These are phyloP conservation scores for Sapayoa aenigma DNA, from an alignment of 2,113 vertebrate species.

Conservation along the genomic window DNA sequence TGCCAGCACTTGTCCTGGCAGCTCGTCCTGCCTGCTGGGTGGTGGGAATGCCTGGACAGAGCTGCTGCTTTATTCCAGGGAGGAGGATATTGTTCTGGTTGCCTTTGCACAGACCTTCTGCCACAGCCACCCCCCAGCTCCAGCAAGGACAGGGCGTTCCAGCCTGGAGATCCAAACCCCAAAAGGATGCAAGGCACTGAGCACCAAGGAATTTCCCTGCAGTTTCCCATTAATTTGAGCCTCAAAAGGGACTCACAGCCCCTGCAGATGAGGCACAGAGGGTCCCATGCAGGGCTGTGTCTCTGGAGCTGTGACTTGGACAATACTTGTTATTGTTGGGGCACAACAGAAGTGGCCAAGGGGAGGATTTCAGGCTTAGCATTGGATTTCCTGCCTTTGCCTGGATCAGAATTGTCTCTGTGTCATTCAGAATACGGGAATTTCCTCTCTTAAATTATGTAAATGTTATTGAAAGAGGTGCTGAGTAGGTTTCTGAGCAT, in stretches of 20 bases:
- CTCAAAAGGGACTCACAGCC: not conserved
- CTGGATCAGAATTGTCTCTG: not conserved
- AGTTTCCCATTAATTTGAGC: not conserved
- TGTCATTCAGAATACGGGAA: not conserved
- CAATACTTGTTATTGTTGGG: not conserved
- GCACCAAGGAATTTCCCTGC: rapidly evolving
- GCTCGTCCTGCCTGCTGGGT: not conserved
- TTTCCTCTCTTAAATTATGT: not conserved
- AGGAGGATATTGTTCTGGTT: not conserved
- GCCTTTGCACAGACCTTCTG: not conserved
- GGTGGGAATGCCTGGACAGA: not conserved
- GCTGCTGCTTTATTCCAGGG: not conserved
- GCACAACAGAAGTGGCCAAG: not conserved
- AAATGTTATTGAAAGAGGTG: not conserved
- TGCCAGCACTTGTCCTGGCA: not conserved
- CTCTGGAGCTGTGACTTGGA: not conserved
- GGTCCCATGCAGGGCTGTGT: rapidly evolving
- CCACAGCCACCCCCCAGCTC: not conserved
- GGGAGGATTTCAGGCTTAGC: not conserved
- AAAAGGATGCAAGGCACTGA: not conserved
- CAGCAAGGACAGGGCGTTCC: not conserved
- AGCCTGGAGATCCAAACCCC: not conserved
- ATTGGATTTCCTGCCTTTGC: not conserved
- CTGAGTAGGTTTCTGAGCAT: not conserved
- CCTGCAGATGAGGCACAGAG: not conserved